A percentile compares a stretch with the other conserved stretches of the same genome.
phyloP scores from a whole-genome alignment of 2,888 invertebrate species.

The Eupeodes luniger region DNA sequence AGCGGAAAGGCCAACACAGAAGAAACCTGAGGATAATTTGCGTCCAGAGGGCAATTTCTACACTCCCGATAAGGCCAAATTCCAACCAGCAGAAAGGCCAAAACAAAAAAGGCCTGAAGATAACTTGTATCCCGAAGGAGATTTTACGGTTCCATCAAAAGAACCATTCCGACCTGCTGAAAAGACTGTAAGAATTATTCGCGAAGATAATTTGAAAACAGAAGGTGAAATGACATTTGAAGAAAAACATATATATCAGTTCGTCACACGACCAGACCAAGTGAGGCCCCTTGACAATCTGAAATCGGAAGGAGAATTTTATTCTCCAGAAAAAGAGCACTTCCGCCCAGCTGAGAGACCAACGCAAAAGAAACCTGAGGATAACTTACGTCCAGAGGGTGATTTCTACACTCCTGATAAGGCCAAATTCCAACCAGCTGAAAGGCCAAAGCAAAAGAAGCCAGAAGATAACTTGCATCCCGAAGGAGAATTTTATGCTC shows the following conservation, averaged over 20 bases:
- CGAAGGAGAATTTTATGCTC: constrained; percentile 15
- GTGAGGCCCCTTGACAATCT: constrained; percentile 86
- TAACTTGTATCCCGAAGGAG: constrained; percentile 84
- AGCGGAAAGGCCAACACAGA: constrained; percentile 80
- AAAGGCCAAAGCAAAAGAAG: constrained; percentile 84
- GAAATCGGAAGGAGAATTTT: constrained; percentile 86
- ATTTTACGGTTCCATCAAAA: constrained; percentile 82
- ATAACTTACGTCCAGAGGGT: constrained; percentile 86
- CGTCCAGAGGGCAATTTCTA: no score
- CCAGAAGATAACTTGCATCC: constrained; percentile 86
- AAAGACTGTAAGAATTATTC: constrained; percentile 83
- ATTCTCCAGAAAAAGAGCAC: constrained; percentile 83
- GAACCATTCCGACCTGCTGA: constrained; percentile 84
- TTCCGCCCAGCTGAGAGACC: constrained; percentile 85
- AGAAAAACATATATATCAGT: constrained; percentile 84
- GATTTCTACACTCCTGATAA: constrained; percentile 85
- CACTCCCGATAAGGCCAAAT: no score
- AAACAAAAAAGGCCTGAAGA: neutral
- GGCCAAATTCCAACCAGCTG: constrained; percentile 85
- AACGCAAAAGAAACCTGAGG: constrained; percentile 85
- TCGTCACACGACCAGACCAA: constrained; percentile 84
- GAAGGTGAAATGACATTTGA: constrained; percentile 86
- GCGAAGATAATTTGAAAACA: constrained; percentile 85
- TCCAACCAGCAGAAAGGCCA: no score
- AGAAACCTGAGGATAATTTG: constrained; percentile 84